Percentiles rank a stretch among this genome's conserved stretches.
phyloP scores from a whole-genome alignment of 2,797 vertebrate genomes.

The Chelmon rostratus region DNA sequence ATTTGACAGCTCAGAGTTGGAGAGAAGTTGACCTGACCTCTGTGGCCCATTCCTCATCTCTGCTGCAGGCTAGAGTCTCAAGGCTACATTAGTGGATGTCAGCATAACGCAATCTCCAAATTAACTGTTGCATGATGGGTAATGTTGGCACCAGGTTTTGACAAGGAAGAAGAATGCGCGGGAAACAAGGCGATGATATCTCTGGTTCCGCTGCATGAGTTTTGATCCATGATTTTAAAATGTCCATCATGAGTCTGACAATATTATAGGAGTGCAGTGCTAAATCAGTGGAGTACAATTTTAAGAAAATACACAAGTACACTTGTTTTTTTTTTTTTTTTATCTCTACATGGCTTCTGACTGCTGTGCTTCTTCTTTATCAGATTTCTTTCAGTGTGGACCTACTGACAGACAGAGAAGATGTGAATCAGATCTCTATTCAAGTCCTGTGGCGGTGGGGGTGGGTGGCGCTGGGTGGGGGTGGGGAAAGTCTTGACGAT shows the following conservation, averaged over 20 bases:
- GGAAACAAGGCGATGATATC: neutral
- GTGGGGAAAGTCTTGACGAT: conserved; percentile 42
- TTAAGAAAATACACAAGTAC: neutral
- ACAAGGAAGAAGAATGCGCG: neutral
- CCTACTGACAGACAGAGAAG: conserved; percentile 23
- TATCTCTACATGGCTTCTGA: neutral
- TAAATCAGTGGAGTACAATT: neutral
- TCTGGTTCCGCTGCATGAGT: neutral
- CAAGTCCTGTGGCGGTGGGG: conserved; percentile 23
- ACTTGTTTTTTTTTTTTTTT: neutral
- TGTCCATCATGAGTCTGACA: no score
- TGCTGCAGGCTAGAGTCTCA: neutral
- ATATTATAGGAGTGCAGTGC: neutral
- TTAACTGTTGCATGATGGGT: neutral
- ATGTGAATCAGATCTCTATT: conserved; percentile 31
- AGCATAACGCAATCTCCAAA: neutral
- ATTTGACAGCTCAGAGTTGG: neutral
- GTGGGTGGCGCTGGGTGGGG: neutral
- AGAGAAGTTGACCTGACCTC: neutral
- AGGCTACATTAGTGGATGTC: neutral
- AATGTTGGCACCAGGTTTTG: neutral
- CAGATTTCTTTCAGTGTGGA: neutral
- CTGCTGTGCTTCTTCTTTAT: conserved; percentile 1
- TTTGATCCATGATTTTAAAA: neutral
- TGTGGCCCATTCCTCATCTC: neutral